Base-by-base conservation (phyloP, 2,113 vertebrate species). In the Megaceryle maxima region DNA sequence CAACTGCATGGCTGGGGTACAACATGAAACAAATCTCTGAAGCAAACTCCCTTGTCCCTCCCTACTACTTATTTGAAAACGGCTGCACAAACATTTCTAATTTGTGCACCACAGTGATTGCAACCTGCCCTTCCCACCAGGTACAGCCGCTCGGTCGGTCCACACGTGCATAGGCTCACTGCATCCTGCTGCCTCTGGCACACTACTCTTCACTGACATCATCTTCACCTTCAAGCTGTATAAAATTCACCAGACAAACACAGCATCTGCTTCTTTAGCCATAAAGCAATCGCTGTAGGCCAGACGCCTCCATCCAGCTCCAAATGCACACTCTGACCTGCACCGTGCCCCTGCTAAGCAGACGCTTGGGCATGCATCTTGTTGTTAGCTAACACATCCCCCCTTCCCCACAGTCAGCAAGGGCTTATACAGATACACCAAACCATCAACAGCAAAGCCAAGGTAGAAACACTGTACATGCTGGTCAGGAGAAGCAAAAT, bases 221-320 rank as follows among this genome's bases (percentile, higher is more conserved):
- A 88, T 55, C 72, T 91, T 88, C 91, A 91, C 82, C 74, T 73
- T 73, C 82, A 33, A 4, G 67, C 78, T 82, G 64, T 48, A 59
- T 48, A 91, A 91, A 84, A 93, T 62, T 41, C 96, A 92, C 53
- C 43, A 87, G 73, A 22, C 56, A 86, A 78, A 56, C 77, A 82
- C 11, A 25, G 25, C 39, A 86, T 79, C 50, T 83, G 63, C 63
- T 93, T 70, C 50, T 48, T 63, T 53, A 72, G 88, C 48, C 77
- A 80, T 57, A 86, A 72, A 87, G 48, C 79, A 91, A 50, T 63
- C 64, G 35, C 75, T 46, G 28, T 5, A 82, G 76, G 83, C 78
- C 85, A 94, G 74, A 78, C 3, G 5, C 66, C 74, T 84, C 59
- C 62, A 74, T 28, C 37, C 20, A 78, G 68, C 43, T 80, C 68